phyloP scores from a whole-genome alignment of 2,888 invertebrate species.

The Nezara viridula region DNA sequence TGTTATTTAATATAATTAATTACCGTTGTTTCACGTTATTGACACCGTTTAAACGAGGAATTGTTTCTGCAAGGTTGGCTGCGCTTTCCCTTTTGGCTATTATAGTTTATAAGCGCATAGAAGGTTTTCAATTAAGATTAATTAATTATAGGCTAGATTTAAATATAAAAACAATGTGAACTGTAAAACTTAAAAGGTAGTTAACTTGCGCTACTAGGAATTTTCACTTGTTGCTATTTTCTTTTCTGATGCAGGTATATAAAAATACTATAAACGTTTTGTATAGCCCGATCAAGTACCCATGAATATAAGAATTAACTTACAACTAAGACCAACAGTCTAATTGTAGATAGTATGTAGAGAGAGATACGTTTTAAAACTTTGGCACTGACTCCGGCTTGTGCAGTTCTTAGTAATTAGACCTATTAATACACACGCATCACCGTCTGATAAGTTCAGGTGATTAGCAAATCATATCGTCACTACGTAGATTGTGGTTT shows the following conservation, averaged over 20 bases:
- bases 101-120: not conserved
- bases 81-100: not conserved
- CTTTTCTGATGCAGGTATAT: too few species aligned
- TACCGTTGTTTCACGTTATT: not conserved
- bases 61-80: slow-evolving; percentile 5
- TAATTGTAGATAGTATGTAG: not conserved
- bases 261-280: too few species aligned
- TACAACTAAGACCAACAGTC: not conserved
- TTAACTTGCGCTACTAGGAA: too few species aligned
- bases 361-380: not conserved
- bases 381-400: not conserved
- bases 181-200: too few species aligned
- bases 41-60: not conserved
- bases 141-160: not conserved
- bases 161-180: not conserved
- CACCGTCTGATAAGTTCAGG: not conserved
- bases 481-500: not conserved
- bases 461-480: not conserved
- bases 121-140: not conserved
- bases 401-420: not conserved
- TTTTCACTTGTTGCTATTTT: too few species aligned
- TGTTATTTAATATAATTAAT: not conserved
- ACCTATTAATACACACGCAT: not conserved
- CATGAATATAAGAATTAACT: not conserved
- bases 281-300: too few species aligned